Evolutionary conservation across 37 sponge, comb jelly and placozoan genomes (phyloP).

Genomic region (Spongilla lacustris): DNA sequence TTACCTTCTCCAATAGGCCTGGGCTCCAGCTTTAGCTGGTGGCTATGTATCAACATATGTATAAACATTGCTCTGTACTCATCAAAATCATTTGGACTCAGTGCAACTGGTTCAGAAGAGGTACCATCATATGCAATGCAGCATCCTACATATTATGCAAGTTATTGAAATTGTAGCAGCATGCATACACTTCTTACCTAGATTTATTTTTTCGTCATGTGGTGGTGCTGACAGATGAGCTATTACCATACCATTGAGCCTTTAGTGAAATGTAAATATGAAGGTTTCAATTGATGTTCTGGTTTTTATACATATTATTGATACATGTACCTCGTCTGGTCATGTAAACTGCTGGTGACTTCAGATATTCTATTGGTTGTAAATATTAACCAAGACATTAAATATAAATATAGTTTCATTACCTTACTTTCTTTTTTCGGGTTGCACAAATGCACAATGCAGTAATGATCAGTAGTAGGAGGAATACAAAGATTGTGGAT

Average conservation of each 20-base stretch:
- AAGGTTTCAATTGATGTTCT: too few relatives aligned
- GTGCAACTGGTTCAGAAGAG: not conserved
- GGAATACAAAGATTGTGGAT: not conserved
- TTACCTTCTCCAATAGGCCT: not conserved
- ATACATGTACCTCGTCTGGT: too few relatives aligned
- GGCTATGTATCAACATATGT: not conserved
- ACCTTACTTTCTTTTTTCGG: not conserved
- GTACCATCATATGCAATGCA: not conserved
- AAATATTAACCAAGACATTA: not conserved
- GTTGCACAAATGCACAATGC: not conserved
- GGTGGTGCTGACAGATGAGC: too few relatives aligned
- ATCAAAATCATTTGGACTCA: not conserved
- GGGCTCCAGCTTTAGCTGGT: not conserved
- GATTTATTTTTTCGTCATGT: not conserved
- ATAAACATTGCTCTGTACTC: not conserved
- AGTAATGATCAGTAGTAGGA: not conserved
- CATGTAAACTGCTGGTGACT: too few relatives aligned
- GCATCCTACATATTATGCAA: not conserved
- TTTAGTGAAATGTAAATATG: too few relatives aligned
- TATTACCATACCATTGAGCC: too few relatives aligned
- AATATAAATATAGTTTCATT: not conserved
- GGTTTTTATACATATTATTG: too few relatives aligned
- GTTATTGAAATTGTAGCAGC: not conserved
- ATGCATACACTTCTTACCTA: not conserved
- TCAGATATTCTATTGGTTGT: not conserved